Evolutionary conservation across 2,113 vertebrate genomes (phyloP), one percentile per base, ranked within the genome.

Genomic region (Psilopogon haemacephalus): DNA sequence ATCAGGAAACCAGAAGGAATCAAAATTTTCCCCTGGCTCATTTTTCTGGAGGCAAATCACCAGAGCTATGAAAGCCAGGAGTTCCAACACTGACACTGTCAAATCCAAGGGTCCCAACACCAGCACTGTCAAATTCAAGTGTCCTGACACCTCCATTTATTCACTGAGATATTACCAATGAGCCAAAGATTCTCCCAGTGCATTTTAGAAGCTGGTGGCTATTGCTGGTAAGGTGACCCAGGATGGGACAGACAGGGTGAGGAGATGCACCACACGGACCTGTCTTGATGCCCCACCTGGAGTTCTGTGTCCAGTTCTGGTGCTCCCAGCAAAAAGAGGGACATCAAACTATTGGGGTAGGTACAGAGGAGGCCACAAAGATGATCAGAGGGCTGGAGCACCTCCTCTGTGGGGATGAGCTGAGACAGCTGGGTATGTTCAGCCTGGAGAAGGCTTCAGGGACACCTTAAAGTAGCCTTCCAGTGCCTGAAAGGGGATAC

Each of bases 221-320:
- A 9, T 19, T 3, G 0, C 9, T 46, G 40, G 6, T 3, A 7
- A 44, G 35, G 70, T 33, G 7, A 2, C 23, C 24, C 4, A 2
- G 68, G 37, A 46, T 56, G 65, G 37, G 55, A 13, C 32, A 46
- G 11, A 20, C 11, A 54, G 50, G 14, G 10, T 4, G 11, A 46
- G 6, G 12, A 44, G 35, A 64, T 14, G 16, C 17, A 27, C 7
- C 44, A 75, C 0, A 1, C 56, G 84, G 52, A 71, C 16, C 62
- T 86, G 7, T 54, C 12, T 12, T 50, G 48, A 26, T 12, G 26
- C 23, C 48, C 48, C 12, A 12, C 48, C 48, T 50, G 48, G 48
- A 50, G 48, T 50, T 12, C 48, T 50, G 48, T 13, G 23, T 24
- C 48, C 46, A 48, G 21, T 48, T 48, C 21, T 48, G 46, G 46